Evolutionary conservation across 2,797 vertebrate species (phyloP).

Genomic region (Picus viridis): DNA sequence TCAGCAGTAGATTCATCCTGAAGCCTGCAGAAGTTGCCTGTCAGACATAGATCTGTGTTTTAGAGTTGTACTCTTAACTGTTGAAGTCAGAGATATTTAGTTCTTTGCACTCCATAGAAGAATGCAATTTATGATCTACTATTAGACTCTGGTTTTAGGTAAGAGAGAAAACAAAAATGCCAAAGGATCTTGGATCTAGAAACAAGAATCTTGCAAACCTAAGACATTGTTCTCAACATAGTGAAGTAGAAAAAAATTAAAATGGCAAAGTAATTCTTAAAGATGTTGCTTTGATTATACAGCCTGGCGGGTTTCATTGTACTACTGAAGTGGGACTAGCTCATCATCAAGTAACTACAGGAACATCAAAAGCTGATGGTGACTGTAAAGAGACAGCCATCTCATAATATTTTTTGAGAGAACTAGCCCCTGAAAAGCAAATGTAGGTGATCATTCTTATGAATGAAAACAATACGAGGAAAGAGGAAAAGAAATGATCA

Average conservation of each 20-base stretch:
- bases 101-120: neutral
- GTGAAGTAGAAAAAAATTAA: neutral
- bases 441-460: neutral
- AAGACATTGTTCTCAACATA: neutral
- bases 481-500: neutral
- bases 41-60: neutral
- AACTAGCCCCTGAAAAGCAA: neutral
- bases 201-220: neutral
- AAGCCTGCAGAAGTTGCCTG: neutral
- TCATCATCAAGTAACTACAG: neutral
- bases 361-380: neutral
- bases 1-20: neutral
- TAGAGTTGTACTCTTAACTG: neutral
- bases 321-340: neutral
- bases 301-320: neutral
- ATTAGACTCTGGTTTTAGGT: neutral
- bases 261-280: neutral
- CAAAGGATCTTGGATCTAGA: neutral
- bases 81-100: neutral
- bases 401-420: neutral
- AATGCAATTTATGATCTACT: neutral
- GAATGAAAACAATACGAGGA: neutral
- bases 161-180: neutral
- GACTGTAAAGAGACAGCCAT: neutral
- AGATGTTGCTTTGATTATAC: neutral